Conservation (phyloP, 2,113 vertebrate species). For the Bufo bufo region DNA sequence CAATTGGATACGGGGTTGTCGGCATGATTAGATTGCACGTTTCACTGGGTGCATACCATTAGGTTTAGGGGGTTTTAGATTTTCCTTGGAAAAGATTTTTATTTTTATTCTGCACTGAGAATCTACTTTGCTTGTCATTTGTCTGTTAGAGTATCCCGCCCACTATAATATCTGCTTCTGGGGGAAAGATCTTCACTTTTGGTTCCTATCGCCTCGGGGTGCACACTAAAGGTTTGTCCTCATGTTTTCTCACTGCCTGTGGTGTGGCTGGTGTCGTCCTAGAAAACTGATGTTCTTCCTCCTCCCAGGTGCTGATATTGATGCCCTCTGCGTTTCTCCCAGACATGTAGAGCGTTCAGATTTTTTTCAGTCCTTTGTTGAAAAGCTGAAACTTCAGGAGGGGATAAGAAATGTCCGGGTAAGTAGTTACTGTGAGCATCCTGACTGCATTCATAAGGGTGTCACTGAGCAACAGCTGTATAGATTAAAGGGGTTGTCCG, state of each 20-base stretch:
- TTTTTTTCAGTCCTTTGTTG: slow-evolving; percentile 96
- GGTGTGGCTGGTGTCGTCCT: background rate
- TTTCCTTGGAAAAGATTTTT: no score
- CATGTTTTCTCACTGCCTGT: background rate
- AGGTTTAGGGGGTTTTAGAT: no score
- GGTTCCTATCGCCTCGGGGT: slow-evolving; percentile 96
- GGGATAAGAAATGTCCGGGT: slow-evolving; percentile 92
- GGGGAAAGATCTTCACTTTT: slow-evolving; percentile 97
- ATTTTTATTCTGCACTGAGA: no score
- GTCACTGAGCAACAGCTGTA: no score
- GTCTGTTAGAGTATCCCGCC: slow-evolving; percentile 85
- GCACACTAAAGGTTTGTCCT: slow-evolving; percentile 92
- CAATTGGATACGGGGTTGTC: no score
- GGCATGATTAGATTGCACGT: no score
- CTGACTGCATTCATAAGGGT: no score
- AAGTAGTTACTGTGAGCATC: slow-evolving; percentile 60
- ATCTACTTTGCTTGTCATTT: background rate
- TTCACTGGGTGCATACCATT: no score
- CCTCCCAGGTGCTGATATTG: slow-evolving; percentile 92
- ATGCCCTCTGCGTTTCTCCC: slow-evolving; percentile 94
- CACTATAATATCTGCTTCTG: slow-evolving; percentile 78
- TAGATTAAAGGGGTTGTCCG: no score
- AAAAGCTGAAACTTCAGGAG: slow-evolving; percentile 89
- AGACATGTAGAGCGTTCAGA: slow-evolving; percentile 92
- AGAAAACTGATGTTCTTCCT: slow-evolving; percentile 18